Evolutionary conservation across 2,113 vertebrate genomes (phyloP).

Genomic region (Antennarius striatus): DNA sequence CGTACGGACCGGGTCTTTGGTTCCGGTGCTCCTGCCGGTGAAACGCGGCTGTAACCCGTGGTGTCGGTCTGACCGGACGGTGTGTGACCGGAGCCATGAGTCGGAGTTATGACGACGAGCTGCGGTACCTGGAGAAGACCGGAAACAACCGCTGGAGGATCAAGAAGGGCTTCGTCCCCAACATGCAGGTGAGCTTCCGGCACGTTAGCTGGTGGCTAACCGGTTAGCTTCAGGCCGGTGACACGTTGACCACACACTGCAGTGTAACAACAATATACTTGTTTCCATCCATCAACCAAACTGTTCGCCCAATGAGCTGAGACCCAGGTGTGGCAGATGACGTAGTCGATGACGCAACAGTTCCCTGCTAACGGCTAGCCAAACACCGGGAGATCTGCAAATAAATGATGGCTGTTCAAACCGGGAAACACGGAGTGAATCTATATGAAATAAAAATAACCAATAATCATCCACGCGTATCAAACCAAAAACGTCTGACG

Average conservation of each 20-base stretch:
- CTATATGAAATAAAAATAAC: too few relatives aligned
- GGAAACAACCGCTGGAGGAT: constrained; percentile 91
- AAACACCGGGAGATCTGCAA: too few relatives aligned
- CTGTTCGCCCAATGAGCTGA: too few relatives aligned
- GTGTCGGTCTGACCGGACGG: not conserved
- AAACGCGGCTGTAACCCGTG: not conserved
- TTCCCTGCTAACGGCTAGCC: too few relatives aligned
- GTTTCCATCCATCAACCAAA: too few relatives aligned
- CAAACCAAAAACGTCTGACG: too few relatives aligned
- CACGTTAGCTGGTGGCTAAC: constrained; percentile 6
- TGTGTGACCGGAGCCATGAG: constrained; percentile 79
- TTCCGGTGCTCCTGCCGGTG: not conserved
- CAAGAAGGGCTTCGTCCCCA: constrained; percentile 96
- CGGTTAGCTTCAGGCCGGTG: not conserved
- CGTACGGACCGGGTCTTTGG: constrained; percentile 14
- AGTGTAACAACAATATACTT: too few relatives aligned
- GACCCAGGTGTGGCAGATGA: too few relatives aligned
- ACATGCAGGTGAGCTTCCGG: constrained; percentile 87
- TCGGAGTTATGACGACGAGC: constrained; percentile 94
- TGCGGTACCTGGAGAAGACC: constrained; percentile 93
- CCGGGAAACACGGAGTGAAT: too few relatives aligned
- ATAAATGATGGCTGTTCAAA: too few relatives aligned
- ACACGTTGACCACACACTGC: not conserved
- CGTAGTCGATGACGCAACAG: too few relatives aligned
- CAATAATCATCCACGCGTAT: too few relatives aligned